Evolutionary conservation across 2,113 vertebrate species (phyloP).

Genomic region (Pelodiscus sinensis): DNA sequence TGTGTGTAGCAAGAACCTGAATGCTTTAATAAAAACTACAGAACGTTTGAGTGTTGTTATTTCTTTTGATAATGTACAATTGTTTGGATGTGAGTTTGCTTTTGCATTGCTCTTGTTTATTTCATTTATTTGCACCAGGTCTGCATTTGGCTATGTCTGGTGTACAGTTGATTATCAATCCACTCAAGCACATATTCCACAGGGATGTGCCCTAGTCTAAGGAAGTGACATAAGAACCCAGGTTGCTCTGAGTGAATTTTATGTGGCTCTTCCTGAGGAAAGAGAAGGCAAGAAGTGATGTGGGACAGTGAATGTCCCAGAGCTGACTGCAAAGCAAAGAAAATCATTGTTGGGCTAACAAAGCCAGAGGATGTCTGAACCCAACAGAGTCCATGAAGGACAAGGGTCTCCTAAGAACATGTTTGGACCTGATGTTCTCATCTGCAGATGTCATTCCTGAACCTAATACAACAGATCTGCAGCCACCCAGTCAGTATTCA

Average conservation of each 20-base stretch:
- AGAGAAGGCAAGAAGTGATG: background rate
- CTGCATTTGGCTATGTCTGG: background rate
- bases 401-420: background rate
- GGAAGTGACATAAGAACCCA: background rate
- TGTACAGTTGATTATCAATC: background rate
- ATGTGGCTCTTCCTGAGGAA: background rate
- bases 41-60: constrained; percentile 29
- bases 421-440: background rate
- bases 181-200: background rate
- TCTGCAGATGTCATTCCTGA: background rate
- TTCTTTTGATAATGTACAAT: background rate
- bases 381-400: background rate
- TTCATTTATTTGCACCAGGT: background rate
- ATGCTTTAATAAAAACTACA: constrained; percentile 79
- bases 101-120: background rate
- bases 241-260: background rate
- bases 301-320: background rate
- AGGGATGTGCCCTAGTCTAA: background rate
- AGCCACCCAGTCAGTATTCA: rapidly evolving
- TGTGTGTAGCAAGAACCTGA: constrained; percentile 77
- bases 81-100: background rate
- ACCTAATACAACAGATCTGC: background rate
- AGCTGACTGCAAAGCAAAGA: background rate
- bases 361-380: background rate
- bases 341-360: background rate